Conservation (phyloP, 2,888 invertebrate species). For the Dryocosmus kuriphilus region DNA sequence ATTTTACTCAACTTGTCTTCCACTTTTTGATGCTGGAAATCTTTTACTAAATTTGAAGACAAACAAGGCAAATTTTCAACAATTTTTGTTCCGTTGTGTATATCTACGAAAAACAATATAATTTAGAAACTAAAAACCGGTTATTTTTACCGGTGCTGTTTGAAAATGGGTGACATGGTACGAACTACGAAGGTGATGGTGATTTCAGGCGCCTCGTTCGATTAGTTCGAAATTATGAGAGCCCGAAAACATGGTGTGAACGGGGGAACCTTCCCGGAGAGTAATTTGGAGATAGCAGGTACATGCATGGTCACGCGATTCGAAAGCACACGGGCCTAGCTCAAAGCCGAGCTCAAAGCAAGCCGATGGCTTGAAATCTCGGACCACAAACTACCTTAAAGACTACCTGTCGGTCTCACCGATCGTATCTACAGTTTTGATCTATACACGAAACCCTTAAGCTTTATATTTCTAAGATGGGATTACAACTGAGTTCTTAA, state of each 20-base stretch:
- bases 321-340: constrained; percentile 49
- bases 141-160: background rate
- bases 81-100: too few species aligned
- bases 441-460: background rate
- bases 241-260: constrained; percentile 60
- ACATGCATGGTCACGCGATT: constrained; percentile 69
- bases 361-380: constrained; percentile 37
- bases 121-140: background rate
- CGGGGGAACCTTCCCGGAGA: constrained; percentile 66
- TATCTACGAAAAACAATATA: background rate
- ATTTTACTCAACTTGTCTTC: too few species aligned
- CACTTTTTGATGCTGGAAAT: too few species aligned
- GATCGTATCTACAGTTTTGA: background rate
- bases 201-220: constrained; percentile 25
- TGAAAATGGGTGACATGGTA: constrained; percentile 1
- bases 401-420: constrained; percentile 21
- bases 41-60: too few species aligned
- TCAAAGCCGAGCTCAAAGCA: constrained; percentile 49
- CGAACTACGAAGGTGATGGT: background rate
- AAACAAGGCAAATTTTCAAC: too few species aligned
- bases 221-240: constrained; percentile 46
- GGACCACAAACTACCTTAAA: constrained; percentile 21
- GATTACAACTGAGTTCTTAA: background rate
- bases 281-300: constrained; percentile 71
- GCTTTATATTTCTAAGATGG: background rate